phyloP scores from a whole-genome alignment of 2,113 vertebrate species.

The Proteles cristata region DNA sequence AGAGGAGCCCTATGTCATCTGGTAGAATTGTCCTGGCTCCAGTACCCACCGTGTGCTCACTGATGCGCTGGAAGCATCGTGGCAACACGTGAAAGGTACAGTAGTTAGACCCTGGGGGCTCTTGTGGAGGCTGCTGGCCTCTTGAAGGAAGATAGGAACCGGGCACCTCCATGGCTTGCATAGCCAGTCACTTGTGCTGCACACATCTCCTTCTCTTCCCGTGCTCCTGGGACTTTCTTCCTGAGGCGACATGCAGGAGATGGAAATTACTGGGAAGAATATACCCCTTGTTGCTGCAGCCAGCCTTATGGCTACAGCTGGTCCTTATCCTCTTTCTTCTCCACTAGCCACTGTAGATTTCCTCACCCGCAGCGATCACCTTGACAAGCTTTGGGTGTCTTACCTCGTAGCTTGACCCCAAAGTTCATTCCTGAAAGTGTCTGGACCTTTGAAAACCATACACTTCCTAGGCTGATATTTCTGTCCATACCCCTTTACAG shows the following conservation, averaged over 20 bases:
- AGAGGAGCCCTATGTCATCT: not conserved
- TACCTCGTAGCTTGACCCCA: not conserved
- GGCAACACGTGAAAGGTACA: not conserved
- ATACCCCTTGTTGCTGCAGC: not conserved
- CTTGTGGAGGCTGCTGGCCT: not conserved
- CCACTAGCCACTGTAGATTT: no score
- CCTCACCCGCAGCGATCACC: not conserved
- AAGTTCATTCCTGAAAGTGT: not conserved
- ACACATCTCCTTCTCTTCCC: not conserved
- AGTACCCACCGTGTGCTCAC: not conserved
- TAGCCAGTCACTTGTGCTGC: not conserved
- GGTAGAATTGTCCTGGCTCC: not conserved
- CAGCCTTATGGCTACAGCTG: not conserved
- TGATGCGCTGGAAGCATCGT: not conserved
- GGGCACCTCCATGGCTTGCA: accelerated
- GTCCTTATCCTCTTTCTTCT: not conserved
- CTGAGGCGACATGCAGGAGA: not conserved
- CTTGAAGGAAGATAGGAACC: not conserved
- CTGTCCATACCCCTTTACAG: not conserved
- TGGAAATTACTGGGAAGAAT: not conserved
- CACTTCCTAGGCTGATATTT: not conserved
- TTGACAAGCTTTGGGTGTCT: not conserved
- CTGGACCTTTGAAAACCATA: not conserved
- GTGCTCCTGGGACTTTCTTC: not conserved
- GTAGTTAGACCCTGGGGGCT: not conserved